Evolutionary conservation across 2,888 invertebrate species (phyloP).

Genomic region (Suillia variegata): DNA sequence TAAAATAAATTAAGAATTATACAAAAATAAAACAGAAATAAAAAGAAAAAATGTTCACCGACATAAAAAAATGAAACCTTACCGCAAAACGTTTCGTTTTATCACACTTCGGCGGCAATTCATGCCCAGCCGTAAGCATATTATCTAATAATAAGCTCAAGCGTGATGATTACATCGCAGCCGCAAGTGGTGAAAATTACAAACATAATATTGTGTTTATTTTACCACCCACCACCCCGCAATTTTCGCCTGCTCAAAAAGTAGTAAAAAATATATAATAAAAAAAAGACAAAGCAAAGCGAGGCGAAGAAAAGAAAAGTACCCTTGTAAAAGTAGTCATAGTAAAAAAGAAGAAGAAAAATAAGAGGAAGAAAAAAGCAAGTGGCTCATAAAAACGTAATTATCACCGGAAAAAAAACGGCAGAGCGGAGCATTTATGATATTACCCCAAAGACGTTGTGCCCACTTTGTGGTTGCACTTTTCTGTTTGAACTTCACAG

Average conservation of each 20-base stretch:
- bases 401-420: slow-evolving; percentile 44
- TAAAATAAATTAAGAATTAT: too few species aligned
- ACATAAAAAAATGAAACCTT: slow-evolving; percentile 2
- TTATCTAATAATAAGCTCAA: slow-evolving; percentile 43
- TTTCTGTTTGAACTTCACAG: slow-evolving; percentile 27
- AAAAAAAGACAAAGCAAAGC: slow-evolving; percentile 2
- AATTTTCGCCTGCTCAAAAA: background rate
- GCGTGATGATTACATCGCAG: slow-evolving; percentile 36
- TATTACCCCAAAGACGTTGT: slow-evolving; percentile 10
- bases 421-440: slow-evolving; percentile 34
- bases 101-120: slow-evolving; percentile 32
- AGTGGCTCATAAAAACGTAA: slow-evolving; percentile 38
- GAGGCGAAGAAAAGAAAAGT: too few species aligned
- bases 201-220: slow-evolving; percentile 23
- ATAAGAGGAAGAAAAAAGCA: slow-evolving; percentile 11
- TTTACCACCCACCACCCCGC: too few species aligned
- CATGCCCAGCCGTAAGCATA: slow-evolving; percentile 37
- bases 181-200: slow-evolving; percentile 29
- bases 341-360: slow-evolving; percentile 16
- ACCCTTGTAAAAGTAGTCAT: too few species aligned
- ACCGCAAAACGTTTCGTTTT: slow-evolving; percentile 29
- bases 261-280: slow-evolving; percentile 28
- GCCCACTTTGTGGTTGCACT: slow-evolving; percentile 19
- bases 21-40: too few species aligned
- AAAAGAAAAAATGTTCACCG: too few species aligned